Evolutionary conservation across 2,797 vertebrate genomes (phyloP).

Genomic region (Semaprochilodus insignis): DNA sequence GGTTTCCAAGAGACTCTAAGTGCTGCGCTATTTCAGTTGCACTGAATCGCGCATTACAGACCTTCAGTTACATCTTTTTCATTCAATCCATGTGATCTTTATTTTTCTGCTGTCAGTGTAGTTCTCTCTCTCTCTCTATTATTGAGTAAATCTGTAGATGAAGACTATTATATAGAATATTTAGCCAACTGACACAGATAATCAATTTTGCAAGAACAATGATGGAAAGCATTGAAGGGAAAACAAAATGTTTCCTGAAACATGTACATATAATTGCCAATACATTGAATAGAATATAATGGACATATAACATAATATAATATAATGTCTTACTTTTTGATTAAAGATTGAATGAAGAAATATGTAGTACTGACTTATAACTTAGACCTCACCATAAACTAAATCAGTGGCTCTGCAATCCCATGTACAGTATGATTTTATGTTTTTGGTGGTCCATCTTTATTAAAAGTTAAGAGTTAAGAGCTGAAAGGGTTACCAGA

Average conservation of each 20-base stretch:
- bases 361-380: not conserved
- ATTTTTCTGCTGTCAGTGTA: not conserved
- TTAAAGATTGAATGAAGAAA: not conserved
- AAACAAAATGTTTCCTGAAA: not conserved
- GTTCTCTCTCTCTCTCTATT: not conserved
- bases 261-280: not conserved
- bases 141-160: not conserved
- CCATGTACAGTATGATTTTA: not conserved
- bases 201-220: not conserved
- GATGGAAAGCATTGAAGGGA: not conserved
- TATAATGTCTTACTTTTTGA: not conserved
- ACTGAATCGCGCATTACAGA: not conserved
- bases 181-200: not conserved
- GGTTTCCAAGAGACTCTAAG: not conserved
- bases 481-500: not conserved
- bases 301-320: not conserved
- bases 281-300: not conserved
- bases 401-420: not conserved
- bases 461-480: not conserved
- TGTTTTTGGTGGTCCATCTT: not conserved
- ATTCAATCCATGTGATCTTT: not conserved
- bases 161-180: not conserved
- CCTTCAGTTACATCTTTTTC: not conserved
- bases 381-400: not conserved
- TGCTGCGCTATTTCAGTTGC: not conserved